Percentiles rank a stretch among this genome's conserved stretches.
Evolutionary conservation across 2,113 vertebrate species (phyloP).

Genomic region (Galbula dea): DNA sequence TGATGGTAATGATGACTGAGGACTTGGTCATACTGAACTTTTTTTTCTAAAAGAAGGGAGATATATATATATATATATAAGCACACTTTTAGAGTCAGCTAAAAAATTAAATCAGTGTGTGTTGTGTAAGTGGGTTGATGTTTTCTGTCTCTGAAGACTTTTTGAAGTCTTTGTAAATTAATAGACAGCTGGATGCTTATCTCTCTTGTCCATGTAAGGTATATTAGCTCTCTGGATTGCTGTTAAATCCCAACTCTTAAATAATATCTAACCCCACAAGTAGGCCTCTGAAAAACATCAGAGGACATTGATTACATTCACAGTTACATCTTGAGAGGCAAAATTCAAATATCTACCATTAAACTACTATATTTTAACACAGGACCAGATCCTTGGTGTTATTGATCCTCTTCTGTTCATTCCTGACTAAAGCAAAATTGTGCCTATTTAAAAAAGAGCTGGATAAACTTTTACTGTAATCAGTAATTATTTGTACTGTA

Average conservation of each 20-base stretch:
- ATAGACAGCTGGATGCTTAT: background rate
- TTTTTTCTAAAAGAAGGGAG: background rate
- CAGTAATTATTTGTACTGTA: background rate
- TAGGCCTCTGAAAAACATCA: conserved; percentile 23
- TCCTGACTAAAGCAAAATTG: background rate
- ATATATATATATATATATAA: too few relatives aligned
- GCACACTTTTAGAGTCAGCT: background rate
- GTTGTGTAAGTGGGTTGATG: background rate
- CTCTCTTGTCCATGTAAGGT: background rate
- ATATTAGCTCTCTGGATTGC: background rate
- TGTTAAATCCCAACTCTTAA: background rate
- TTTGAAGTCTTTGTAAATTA: conserved; percentile 3
- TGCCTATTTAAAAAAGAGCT: background rate
- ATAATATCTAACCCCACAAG: background rate
- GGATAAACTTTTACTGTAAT: background rate
- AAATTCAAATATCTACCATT: background rate
- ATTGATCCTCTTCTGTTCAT: background rate
- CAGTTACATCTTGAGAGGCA: background rate
- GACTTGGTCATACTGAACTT: background rate
- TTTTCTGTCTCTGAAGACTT: background rate
- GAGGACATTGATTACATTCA: background rate
- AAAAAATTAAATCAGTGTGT: background rate
- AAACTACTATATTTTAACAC: background rate
- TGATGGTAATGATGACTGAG: background rate
- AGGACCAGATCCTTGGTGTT: background rate